Evolutionary conservation across 2,797 vertebrate species (phyloP).

Genomic region (Aulostomus chinensis): DNA sequence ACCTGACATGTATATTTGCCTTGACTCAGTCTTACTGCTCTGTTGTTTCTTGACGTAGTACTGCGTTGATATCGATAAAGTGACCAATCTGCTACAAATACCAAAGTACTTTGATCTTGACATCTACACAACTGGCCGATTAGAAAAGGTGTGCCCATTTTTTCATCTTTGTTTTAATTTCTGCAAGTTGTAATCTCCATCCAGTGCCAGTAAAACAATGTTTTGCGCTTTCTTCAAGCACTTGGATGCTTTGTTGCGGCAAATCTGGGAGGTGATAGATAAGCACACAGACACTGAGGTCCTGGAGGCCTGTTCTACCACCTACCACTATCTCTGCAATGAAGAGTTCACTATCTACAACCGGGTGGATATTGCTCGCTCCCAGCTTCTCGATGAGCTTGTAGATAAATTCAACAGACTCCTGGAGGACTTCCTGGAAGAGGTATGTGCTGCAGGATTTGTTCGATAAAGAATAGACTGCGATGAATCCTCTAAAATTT

Average conservation of each 20-base stretch:
- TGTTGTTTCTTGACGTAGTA: too few relatives aligned
- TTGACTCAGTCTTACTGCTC: too few relatives aligned
- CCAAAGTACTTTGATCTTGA: slow-evolving; percentile 98
- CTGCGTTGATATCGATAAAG: slow-evolving; percentile 94
- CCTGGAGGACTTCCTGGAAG: slow-evolving; percentile 98
- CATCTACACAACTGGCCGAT: slow-evolving; percentile 96
- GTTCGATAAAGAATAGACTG: too few relatives aligned
- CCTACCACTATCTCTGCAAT: slow-evolving; percentile 96
- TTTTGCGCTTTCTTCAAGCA: slow-evolving; percentile 77
- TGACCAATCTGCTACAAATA: slow-evolving; percentile 95
- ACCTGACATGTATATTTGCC: too few relatives aligned
- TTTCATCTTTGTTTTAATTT: too few relatives aligned
- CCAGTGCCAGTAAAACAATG: too few relatives aligned
- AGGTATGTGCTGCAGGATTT: slow-evolving; percentile 83
- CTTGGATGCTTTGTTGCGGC: slow-evolving; percentile 95
- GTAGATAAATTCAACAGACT: slow-evolving; percentile 98
- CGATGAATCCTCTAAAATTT: too few relatives aligned
- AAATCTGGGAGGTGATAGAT: slow-evolving; percentile 96
- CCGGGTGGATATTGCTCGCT: slow-evolving; percentile 96
- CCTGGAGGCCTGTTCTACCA: slow-evolving; percentile 97
- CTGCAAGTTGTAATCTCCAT: too few relatives aligned
- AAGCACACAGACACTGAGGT: slow-evolving; percentile 99
- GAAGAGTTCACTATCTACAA: slow-evolving; percentile 99
- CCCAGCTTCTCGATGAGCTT: slow-evolving; percentile 95
- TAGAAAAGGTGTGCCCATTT: too few relatives aligned